Percentiles rank a stretch among this genome's conserved stretches.
Evolutionary conservation across 2,113 vertebrate genomes (phyloP).

Genomic region (Dolichallabes microphthalmus): DNA sequence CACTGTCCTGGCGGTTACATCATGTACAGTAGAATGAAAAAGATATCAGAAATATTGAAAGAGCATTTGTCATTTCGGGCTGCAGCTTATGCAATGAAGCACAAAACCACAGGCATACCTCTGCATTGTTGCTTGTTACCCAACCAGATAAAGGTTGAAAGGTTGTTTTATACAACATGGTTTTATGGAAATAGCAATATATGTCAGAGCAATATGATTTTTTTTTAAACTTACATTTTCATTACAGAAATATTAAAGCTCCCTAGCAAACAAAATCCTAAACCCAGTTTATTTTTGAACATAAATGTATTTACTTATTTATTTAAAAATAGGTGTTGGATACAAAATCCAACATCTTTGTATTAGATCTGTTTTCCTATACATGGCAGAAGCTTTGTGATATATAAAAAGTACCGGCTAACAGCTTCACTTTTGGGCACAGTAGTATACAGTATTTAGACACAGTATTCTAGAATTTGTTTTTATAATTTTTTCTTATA

Average conservation of each 20-base stretch:
- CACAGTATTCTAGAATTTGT: neutral
- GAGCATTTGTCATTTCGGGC: constrained; percentile 31
- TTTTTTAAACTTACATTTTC: constrained; percentile 9
- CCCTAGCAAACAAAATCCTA: neutral
- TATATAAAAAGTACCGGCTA: neutral
- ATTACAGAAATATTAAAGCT: constrained; percentile 6
- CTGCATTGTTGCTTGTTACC: constrained; percentile 56
- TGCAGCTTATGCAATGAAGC: constrained; percentile 41
- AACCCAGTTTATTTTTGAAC: neutral
- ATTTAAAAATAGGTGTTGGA: neutral
- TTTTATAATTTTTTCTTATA: neutral
- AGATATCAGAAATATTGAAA: constrained; percentile 20
- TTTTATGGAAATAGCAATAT: constrained; percentile 64
- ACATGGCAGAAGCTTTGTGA: neutral
- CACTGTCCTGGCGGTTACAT: neutral
- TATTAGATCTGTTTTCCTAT: neutral
- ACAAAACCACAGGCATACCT: constrained; percentile 49
- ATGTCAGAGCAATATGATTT: constrained; percentile 60
- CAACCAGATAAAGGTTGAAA: constrained; percentile 49
- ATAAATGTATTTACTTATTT: neutral
- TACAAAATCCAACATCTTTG: neutral
- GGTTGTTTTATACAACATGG: constrained; percentile 53
- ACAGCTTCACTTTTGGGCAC: neutral
- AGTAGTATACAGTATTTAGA: neutral
- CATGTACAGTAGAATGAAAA: constrained; percentile 1